phyloP scores from a whole-genome alignment of 64 coral and sea anemone genomes.

The Platygyra sinensis region DNA sequence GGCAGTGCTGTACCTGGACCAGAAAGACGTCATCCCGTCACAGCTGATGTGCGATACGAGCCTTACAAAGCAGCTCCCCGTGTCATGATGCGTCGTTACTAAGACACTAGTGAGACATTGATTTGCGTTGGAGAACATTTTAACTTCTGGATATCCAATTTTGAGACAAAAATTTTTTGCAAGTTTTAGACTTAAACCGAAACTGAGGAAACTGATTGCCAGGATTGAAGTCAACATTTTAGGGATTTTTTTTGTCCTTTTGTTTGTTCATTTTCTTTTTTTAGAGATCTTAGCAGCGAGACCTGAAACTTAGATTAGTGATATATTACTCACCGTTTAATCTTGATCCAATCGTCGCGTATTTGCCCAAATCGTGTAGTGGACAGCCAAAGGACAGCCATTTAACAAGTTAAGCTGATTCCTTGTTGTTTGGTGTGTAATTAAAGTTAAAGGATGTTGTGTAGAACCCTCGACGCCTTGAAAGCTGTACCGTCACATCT shows the following conservation, averaged over 20 bases:
- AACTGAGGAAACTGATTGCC: not conserved
- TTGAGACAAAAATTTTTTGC: not conserved
- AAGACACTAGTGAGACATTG: not conserved
- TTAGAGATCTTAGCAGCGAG: too few species aligned
- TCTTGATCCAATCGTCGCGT: not conserved
- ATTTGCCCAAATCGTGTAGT: not conserved
- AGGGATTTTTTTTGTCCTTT: too few species aligned
- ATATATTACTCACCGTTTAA: not conserved
- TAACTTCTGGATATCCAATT: not conserved
- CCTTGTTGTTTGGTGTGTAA: not conserved
- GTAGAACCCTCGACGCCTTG: not conserved
- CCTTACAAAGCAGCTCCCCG: slow-evolving; percentile 81
- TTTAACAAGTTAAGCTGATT: not conserved
- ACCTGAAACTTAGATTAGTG: not conserved
- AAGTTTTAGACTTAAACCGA: not conserved
- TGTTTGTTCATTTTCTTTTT: too few species aligned
- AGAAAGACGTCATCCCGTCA: slow-evolving; percentile 73
- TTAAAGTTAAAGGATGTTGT: not conserved
- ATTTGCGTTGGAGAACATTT: not conserved
- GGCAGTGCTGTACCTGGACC: slow-evolving; percentile 57
- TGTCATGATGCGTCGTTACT: slow-evolving; percentile 76
- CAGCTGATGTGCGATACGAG: slow-evolving; percentile 76
- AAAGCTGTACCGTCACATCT: not conserved
- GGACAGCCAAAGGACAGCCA: not conserved
- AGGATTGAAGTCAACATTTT: too few species aligned